Base-by-base conservation (phyloP, 2,113 vertebrate species). In the Shinisaurus crocodilurus region DNA sequence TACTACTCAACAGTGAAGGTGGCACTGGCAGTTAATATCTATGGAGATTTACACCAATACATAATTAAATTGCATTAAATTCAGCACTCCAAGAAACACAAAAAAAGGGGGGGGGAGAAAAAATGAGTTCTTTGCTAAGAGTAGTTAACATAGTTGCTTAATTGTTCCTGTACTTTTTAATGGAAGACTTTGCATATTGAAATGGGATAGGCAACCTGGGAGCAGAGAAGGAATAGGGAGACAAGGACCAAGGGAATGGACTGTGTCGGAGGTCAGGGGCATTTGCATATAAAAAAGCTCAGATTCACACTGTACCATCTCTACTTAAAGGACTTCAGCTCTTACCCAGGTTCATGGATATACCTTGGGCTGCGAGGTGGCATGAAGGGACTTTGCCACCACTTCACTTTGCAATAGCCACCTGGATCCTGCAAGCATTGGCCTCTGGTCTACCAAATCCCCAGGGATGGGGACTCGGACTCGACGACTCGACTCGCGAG, bases 51-150 rank as follows among this genome's bases (percentile, higher is more conserved):
- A 43, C 29, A 45, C 37, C 6, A 45, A 67, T 67, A 77, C 65
- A 87, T 77, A 87, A 79, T 87, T 76, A 43, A 60, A 65, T 34
- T 48, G 40, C 34, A 63, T 88, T 79, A 74, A 54, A 43, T 74
- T 32, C 69, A 69, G n/a, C 74, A 88, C 13, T 72, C 37, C n/a
- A n/a, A n/a, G n/a, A n/a, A n/a, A n/a, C n/a, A n/a, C n/a, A 27
- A 16, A n/a, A 6, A 74, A 40, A 60, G 23, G 54, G 25, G 50
- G 1, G 12, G 27, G 48, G 29, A 13, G 37, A n/a, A n/a, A n/a
- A n/a, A n/a, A n/a, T n/a, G n/a, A n/a, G n/a, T n/a, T n/a, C n/a
- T n/a, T 83, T 74, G 48, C n/a, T 60, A 34, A 57, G 50, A 57
- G 50, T 27, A 60, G n/a, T 5, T 65, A 54, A 72, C 23, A 72